phyloP scores from a whole-genome alignment of 2,113 vertebrate species.

The Panthera uncia region DNA sequence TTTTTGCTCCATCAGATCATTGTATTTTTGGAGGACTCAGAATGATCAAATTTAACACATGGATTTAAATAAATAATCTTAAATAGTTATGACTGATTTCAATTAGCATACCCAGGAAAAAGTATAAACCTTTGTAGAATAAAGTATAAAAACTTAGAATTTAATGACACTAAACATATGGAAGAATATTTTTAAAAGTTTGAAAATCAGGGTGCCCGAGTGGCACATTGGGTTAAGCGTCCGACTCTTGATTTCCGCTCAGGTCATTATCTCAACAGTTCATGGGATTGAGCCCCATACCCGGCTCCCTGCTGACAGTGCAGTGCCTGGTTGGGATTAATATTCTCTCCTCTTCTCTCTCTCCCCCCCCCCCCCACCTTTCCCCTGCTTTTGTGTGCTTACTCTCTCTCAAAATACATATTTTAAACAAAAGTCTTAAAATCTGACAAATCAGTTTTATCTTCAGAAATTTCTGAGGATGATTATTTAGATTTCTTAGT shows the following conservation, averaged over 20 bases:
- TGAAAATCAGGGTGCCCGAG: background rate
- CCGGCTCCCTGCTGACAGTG: background rate
- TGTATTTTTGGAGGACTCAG: background rate
- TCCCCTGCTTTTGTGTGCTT: background rate
- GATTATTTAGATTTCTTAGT: background rate
- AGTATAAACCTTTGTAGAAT: background rate
- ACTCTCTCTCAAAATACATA: background rate
- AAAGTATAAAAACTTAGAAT: background rate
- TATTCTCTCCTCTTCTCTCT: background rate
- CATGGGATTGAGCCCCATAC: background rate
- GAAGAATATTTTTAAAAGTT: background rate
- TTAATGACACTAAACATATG: background rate
- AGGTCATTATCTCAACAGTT: background rate
- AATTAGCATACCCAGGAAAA: background rate
- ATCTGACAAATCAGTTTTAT: background rate
- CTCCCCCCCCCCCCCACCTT: background rate
- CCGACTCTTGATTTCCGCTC: background rate
- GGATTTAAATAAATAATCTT: background rate
- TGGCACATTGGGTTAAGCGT: background rate
- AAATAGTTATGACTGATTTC: background rate
- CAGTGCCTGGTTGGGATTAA: background rate
- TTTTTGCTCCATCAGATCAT: background rate
- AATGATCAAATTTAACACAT: background rate
- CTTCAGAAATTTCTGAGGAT: background rate
- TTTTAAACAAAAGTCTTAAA: background rate